Conservation (phyloP, 2,113 vertebrate species). For the Larimichthys polyactis region DNA sequence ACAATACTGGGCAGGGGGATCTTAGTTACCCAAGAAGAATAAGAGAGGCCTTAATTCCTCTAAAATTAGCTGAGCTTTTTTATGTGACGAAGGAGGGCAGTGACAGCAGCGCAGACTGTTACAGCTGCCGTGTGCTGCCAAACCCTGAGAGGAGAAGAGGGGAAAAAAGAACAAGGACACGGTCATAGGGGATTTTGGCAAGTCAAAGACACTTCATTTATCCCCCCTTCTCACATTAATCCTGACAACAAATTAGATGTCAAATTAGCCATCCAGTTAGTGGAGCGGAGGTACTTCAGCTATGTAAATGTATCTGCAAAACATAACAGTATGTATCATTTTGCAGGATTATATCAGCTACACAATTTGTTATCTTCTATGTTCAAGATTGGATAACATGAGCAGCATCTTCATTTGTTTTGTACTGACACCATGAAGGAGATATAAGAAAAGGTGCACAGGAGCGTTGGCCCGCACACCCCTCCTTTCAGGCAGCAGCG, state of each 20-base stretch:
- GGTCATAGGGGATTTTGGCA: conserved; percentile 77
- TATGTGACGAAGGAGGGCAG: conserved; percentile 72
- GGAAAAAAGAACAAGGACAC: conserved; percentile 82
- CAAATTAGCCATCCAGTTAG: conserved; percentile 8
- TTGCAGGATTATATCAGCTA: conserved; percentile 18
- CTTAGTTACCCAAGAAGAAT: conserved; percentile 60
- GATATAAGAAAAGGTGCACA: conserved; percentile 63
- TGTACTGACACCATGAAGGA: conserved; percentile 49
- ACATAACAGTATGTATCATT: conserved; percentile 11
- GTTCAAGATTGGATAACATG: conserved; percentile 3
- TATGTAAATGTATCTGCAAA: conserved; percentile 27
- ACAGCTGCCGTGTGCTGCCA: conserved; percentile 83
- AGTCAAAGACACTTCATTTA: conserved; percentile 74
- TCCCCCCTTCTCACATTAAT: conserved; percentile 76
- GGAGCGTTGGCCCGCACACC: conserved; percentile 47
- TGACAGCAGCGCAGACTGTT: conserved; percentile 81
- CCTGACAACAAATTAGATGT: conserved; percentile 45
- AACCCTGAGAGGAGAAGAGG: conserved; percentile 86
- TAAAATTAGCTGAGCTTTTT: conserved; percentile 64
- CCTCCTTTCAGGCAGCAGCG: conserved; percentile 76
- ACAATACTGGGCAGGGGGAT: conserved; percentile 69
- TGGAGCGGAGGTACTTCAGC: not conserved
- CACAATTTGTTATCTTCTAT: not conserved
- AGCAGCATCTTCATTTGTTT: conserved; percentile 37
- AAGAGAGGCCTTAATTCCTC: conserved; percentile 59